Conservation (phyloP, 2,888 invertebrate genomes). For the Phengaris arion region DNA sequence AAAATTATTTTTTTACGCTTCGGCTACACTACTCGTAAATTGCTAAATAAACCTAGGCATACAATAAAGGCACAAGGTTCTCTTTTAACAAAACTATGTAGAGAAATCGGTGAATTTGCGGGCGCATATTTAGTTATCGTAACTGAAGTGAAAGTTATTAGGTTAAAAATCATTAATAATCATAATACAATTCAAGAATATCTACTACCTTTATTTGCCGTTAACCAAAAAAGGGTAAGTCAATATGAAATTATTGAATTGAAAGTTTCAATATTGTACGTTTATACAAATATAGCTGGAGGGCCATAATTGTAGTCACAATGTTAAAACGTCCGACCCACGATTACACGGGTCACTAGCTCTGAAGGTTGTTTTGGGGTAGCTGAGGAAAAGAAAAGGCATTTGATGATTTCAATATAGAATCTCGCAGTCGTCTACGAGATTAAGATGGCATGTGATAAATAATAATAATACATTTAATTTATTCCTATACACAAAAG, state of each 20-base stretch:
- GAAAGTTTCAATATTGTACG: constrained; percentile 14
- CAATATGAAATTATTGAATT: constrained; percentile 14
- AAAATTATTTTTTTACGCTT: too few relatives aligned
- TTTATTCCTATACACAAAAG: too few relatives aligned
- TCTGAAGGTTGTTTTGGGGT: constrained; percentile 17
- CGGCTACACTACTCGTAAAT: too few relatives aligned
- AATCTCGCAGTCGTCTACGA: not conserved
- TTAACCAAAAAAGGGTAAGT: not conserved
- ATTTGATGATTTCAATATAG: constrained; percentile 17
- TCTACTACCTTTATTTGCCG: not conserved
- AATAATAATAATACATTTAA: not conserved
- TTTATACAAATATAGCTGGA: constrained; percentile 11
- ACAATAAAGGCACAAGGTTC: too few relatives aligned
- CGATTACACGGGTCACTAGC: constrained; percentile 19
- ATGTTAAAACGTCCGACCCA: constrained; percentile 22
- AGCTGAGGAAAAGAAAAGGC: constrained; percentile 16
- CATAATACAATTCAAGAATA: not conserved
- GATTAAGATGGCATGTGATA: constrained; percentile 32
- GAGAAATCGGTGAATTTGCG: too few relatives aligned
- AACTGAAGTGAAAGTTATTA: too few relatives aligned
- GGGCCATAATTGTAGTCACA: constrained; percentile 2
- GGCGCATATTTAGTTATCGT: too few relatives aligned
- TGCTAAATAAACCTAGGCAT: too few relatives aligned
- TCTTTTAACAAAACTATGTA: too few relatives aligned
- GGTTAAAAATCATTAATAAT: too few relatives aligned